Conservation (phyloP, 2,888 invertebrate species). For the Tinea semifulvella region DNA sequence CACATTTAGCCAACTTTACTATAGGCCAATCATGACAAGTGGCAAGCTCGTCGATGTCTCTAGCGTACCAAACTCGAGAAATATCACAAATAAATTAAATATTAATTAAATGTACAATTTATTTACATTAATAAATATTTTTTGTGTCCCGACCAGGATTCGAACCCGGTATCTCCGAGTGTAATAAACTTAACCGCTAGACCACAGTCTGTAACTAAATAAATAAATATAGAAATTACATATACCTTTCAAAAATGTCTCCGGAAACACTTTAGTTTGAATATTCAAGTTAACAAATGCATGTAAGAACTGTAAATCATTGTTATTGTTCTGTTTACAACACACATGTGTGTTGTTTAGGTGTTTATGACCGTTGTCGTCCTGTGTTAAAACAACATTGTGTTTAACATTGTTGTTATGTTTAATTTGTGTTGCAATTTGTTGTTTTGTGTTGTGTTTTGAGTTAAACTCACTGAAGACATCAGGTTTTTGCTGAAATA, state of each 20-base stretch:
- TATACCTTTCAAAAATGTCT: constrained; percentile 47
- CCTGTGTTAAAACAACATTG: neutral
- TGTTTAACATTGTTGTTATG: neutral
- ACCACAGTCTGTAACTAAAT: neutral
- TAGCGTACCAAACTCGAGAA: too few relatives aligned
- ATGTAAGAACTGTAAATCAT: constrained; percentile 41
- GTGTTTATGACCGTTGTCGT: neutral
- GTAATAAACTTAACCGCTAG: neutral
- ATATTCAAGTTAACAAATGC: constrained; percentile 52
- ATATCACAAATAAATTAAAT: too few relatives aligned
- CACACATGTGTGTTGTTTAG: too few relatives aligned
- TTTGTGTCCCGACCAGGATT: too few relatives aligned
- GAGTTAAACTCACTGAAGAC: constrained; percentile 36
- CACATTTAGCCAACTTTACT: too few relatives aligned
- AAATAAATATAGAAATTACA: neutral
- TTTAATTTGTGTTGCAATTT: constrained; percentile 5
- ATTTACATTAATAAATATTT: too few relatives aligned
- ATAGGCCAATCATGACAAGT: too few relatives aligned
- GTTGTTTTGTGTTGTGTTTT: constrained; percentile 9
- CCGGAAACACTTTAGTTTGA: constrained; percentile 44
- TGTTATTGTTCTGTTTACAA: neutral
- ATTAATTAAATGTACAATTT: too few relatives aligned
- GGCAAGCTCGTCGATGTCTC: too few relatives aligned
- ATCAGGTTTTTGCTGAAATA: constrained; percentile 48
- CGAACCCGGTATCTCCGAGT: too few relatives aligned